phyloP scores from a whole-genome alignment of 2,888 invertebrate species.

The Aethes cnicana region DNA sequence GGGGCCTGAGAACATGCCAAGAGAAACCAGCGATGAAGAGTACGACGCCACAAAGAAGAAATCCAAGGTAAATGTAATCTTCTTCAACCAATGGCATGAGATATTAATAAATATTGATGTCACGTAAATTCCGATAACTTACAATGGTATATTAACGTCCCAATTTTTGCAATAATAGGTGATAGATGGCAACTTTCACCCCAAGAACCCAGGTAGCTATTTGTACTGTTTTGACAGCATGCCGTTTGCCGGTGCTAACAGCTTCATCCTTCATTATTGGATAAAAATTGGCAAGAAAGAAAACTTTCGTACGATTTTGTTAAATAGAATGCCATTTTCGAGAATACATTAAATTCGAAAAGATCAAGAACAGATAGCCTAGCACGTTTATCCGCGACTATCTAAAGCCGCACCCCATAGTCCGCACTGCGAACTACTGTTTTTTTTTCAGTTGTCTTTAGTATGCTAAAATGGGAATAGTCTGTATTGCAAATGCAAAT shows the following conservation, averaged over 20 bases:
- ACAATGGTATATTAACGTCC: slow-evolving; percentile 27
- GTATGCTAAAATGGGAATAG: too few relatives aligned
- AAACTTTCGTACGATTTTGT: too few relatives aligned
- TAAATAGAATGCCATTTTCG: too few relatives aligned
- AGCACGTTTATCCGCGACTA: too few relatives aligned
- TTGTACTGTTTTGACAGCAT: slow-evolving; percentile 40
- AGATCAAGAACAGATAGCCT: too few relatives aligned
- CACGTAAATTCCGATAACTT: slow-evolving; percentile 24
- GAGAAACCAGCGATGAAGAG: slow-evolving; percentile 67
- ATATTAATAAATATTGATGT: slow-evolving; percentile 1
- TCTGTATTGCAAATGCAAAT: too few relatives aligned
- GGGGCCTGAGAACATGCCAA: slow-evolving; percentile 53
- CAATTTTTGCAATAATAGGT: slow-evolving; percentile 59
- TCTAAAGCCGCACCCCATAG: too few relatives aligned
- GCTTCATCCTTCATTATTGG: neutral
- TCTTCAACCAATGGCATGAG: neutral
- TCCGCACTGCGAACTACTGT: too few relatives aligned
- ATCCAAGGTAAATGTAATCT: slow-evolving; percentile 56
- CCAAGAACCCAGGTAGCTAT: slow-evolving; percentile 59
- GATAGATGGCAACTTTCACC: slow-evolving; percentile 55
- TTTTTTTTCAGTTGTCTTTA: too few relatives aligned
- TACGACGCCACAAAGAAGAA: slow-evolving; percentile 59
- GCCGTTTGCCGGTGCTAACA: slow-evolving; percentile 19
- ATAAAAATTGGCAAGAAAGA: too few relatives aligned
- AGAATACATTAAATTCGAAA: too few relatives aligned